Conservation (phyloP, 2,888 invertebrate species). For the Merodon equestris region DNA sequence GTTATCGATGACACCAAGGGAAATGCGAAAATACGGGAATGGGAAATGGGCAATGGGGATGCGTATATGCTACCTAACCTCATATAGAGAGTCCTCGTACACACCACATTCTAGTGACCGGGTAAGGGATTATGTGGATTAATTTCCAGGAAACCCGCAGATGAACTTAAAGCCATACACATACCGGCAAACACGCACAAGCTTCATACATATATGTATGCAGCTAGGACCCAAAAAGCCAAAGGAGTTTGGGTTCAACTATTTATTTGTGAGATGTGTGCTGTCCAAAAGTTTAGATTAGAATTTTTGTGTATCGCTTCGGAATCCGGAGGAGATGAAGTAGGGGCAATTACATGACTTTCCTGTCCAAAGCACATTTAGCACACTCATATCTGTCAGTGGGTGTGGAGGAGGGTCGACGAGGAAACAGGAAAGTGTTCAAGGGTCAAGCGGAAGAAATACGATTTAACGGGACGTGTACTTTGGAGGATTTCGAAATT, state of each 20-base stretch:
- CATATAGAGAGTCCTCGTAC: slow-evolving; percentile 16
- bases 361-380: not conserved
- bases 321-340: slow-evolving; percentile 28
- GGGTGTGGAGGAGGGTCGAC: not conserved
- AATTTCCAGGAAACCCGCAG: slow-evolving; percentile 42
- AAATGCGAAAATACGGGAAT: slow-evolving; percentile 26
- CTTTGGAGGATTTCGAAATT: slow-evolving; percentile 12
- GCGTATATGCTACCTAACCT: too few species aligned
- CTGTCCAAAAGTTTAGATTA: slow-evolving; percentile 59
- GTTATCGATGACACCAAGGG: slow-evolving; percentile 57
- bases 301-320: slow-evolving; percentile 32
- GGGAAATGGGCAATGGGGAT: slow-evolving; percentile 37
- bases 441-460: slow-evolving; percentile 50
- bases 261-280: slow-evolving; percentile 33
- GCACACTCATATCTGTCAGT: slow-evolving; percentile 5
- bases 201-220: not conserved
- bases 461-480: slow-evolving; percentile 27
- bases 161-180: slow-evolving; percentile 45
- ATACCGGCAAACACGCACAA: not conserved
- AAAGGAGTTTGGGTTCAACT: slow-evolving; percentile 12
- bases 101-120: not conserved
- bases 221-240: not conserved
- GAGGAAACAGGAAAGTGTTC: not conserved
- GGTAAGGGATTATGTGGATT: slow-evolving; percentile 48
- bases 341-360: slow-evolving; percentile 31